Percentiles rank a stretch among this genome's conserved stretches.
Conservation (phyloP, 2,888 invertebrate species). For the Lasioglossum lativentre region DNA sequence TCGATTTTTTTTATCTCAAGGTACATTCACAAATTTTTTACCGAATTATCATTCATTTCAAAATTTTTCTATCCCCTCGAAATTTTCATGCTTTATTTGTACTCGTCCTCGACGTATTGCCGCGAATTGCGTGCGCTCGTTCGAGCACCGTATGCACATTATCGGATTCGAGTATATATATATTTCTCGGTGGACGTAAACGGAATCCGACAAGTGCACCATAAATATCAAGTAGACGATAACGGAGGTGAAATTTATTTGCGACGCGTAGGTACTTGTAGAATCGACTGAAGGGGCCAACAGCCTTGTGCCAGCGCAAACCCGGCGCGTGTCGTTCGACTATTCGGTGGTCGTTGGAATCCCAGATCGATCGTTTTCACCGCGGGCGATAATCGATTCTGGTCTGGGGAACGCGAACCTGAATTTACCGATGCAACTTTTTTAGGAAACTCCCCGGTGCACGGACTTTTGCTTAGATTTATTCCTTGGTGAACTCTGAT, state of each 20-base stretch:
- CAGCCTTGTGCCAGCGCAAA: constrained; percentile 19
- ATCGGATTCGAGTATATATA: constrained; percentile 2
- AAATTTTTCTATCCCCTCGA: too few relatives aligned
- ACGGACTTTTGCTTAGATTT: neutral
- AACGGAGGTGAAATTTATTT: constrained; percentile 40
- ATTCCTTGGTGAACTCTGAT: neutral
- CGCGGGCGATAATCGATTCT: constrained; percentile 19
- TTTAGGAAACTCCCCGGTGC: neutral
- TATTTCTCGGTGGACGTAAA: constrained; percentile 29
- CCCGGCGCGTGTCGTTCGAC: constrained; percentile 15
- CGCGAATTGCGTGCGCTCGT: neutral
- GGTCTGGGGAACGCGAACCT: neutral
- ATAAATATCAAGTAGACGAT: constrained; percentile 35
- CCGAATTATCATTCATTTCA: too few relatives aligned
- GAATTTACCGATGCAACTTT: neutral
- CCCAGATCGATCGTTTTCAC: constrained; percentile 3
- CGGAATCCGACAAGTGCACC: constrained; percentile 45
- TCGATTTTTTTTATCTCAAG: neutral
- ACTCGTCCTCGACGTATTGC: neutral
- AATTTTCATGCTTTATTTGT: too few relatives aligned
- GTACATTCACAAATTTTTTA: neutral
- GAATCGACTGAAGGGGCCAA: constrained; percentile 32
- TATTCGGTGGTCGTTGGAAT: constrained; percentile 29
- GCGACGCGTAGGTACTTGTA: constrained; percentile 13
- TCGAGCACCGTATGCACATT: neutral